Percentiles rank a stretch among this genome's conserved stretches.
These are phyloP conservation scores for Lepidonotus clava DNA, from an alignment of 2,888 invertebrate genomes.

Conservation along the genomic window DNA sequence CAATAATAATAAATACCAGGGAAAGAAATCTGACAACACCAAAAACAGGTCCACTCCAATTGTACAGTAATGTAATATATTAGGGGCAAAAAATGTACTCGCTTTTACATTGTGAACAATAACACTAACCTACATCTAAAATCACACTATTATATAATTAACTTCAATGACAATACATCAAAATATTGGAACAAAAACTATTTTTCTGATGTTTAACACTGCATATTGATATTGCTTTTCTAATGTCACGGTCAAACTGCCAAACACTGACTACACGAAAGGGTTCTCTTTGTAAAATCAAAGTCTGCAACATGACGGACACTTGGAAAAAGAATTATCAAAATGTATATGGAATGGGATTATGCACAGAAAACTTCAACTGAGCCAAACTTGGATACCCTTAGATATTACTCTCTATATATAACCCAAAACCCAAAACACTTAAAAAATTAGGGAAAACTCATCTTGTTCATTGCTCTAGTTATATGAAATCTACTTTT, in stretches of 20 bases:
- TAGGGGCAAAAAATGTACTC: slow-evolving; percentile 29
- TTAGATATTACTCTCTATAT: neutral
- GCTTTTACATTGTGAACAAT: slow-evolving; percentile 38
- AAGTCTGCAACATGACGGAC: neutral
- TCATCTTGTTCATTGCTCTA: neutral
- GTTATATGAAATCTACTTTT: neutral
- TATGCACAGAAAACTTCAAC: neutral
- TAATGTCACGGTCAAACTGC: neutral
- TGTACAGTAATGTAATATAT: slow-evolving; percentile 37
- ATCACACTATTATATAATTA: slow-evolving; percentile 27
- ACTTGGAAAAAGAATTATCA: neutral
- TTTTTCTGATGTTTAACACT: neutral
- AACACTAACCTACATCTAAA: slow-evolving; percentile 25
- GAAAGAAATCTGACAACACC: slow-evolving; percentile 29
- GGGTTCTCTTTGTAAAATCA: neutral
- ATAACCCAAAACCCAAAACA: too few species aligned
- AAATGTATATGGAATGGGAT: slow-evolving; percentile 26
- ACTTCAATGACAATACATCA: neutral
- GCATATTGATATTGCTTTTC: neutral
- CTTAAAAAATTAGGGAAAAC: too few species aligned
- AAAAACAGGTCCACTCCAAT: slow-evolving; percentile 37
- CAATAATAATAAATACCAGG: slow-evolving; percentile 37
- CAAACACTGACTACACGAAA: neutral
- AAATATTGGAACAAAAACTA: slow-evolving; percentile 29
- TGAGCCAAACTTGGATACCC: neutral